Conservation (phyloP, 2,797 vertebrate genomes). For the Alfaro cultratus region DNA sequence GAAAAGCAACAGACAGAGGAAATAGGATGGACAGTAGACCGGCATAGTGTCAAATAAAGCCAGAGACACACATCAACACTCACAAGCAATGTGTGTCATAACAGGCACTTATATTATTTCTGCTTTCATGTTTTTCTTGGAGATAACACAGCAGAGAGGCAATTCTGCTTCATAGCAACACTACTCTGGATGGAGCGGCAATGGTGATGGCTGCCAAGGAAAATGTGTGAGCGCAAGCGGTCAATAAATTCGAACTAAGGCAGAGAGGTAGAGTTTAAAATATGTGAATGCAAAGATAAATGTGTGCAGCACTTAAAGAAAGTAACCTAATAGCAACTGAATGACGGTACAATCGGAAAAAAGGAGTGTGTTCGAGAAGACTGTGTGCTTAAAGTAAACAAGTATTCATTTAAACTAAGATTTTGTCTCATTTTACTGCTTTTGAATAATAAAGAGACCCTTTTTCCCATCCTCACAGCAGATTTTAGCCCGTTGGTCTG, state of each 20-base stretch:
- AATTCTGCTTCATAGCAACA: slow-evolving; percentile 34
- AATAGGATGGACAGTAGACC: slow-evolving; percentile 62
- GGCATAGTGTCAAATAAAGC: slow-evolving; percentile 41
- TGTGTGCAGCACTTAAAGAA: background rate
- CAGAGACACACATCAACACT: slow-evolving; percentile 42
- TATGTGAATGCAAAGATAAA: background rate
- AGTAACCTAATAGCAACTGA: background rate
- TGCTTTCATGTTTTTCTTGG: slow-evolving; percentile 40
- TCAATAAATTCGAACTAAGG: slow-evolving; percentile 2
- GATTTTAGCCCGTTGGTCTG: slow-evolving; percentile 76
- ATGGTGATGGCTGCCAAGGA: slow-evolving; percentile 26
- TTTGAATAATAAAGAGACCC: slow-evolving; percentile 35
- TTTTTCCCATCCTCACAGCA: slow-evolving; percentile 59
- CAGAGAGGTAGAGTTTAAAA: slow-evolving; percentile 9
- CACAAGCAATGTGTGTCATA: slow-evolving; percentile 17
- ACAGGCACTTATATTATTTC: slow-evolving; percentile 24
- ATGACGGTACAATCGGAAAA: slow-evolving; percentile 8
- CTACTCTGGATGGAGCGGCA: slow-evolving; percentile 18
- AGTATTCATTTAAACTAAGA: slow-evolving; percentile 45
- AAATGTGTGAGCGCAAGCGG: slow-evolving; percentile 17
- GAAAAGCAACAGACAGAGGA: slow-evolving; percentile 57
- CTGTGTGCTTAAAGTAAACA: slow-evolving; percentile 27
- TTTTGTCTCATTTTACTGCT: slow-evolving; percentile 43
- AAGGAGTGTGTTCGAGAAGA: slow-evolving; percentile 8
- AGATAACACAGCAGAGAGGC: slow-evolving; percentile 35